Conservation (phyloP, 2,797 vertebrate genomes). For the Channa striata region DNA sequence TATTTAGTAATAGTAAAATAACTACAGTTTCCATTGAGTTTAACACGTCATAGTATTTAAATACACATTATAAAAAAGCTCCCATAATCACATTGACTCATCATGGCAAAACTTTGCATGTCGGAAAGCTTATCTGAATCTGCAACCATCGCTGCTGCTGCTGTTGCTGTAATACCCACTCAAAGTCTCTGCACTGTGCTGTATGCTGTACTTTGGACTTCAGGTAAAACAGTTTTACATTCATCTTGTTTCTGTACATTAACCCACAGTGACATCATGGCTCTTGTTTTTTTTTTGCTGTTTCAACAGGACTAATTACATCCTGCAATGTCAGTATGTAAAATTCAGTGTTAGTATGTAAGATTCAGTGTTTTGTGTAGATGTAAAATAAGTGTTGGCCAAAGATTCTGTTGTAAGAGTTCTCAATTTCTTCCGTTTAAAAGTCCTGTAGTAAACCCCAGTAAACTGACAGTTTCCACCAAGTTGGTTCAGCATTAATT, state of each 20-base stretch:
- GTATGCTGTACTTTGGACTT: constrained; percentile 22
- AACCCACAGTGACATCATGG: constrained; percentile 9
- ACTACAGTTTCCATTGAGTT: constrained; percentile 19
- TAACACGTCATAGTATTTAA: background rate
- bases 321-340: constrained; percentile 29
- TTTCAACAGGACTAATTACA: rapidly evolving
- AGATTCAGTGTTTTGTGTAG: constrained; percentile 40
- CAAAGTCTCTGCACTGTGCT: constrained; percentile 32
- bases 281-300: constrained; percentile 18
- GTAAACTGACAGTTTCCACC: constrained; percentile 50
- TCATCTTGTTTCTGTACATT: constrained; percentile 17
- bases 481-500: constrained; percentile 33
- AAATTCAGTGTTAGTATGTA: constrained; percentile 32
- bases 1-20: constrained; percentile 13
- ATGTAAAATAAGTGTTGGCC: constrained; percentile 30
- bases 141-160: constrained; percentile 32
- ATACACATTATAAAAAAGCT: constrained; percentile 35
- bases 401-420: constrained; percentile 48
- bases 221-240: constrained; percentile 13
- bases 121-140: constrained; percentile 26
- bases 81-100: background rate
- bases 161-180: constrained; percentile 24
- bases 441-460: constrained; percentile 29
- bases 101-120: constrained; percentile 8
- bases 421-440: constrained; percentile 42